Base-by-base conservation (phyloP, 2,888 invertebrate genomes). In the Synanthedon andrenaeformis region DNA sequence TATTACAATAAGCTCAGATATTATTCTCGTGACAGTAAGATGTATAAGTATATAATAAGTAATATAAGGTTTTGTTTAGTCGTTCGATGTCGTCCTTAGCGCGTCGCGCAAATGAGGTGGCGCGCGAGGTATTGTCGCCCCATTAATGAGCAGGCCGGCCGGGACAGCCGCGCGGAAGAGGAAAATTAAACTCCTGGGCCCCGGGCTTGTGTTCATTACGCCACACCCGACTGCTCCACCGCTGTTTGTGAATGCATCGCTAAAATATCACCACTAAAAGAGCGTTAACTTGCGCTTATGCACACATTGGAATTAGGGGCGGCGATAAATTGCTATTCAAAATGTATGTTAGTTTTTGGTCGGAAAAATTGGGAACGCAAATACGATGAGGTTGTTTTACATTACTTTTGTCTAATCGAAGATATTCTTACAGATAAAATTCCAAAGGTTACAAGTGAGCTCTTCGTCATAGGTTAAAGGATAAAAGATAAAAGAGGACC, bases 121-220 rank as follows among this genome's bases (percentile, higher is more conserved):
- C 66, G 81, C 80, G 78, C 77, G 74, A 76, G 73, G 76, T 79
- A 84, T 83, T 84, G 84, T 84, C 79, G 80, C 76, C 66, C 62
- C 76, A 76, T 77, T 82, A 83, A 83, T 82, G 82, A 83, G 79
- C 79, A 67, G 65, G 66, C 73, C 72, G 70, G 70, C 71, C 75
- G 76, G 74, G 77, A 79, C 74, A 76, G 76, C 71, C 70, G 72
- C 65, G 75, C 83, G 86, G 86, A 87, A 87, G 79, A 87, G 86
- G 86, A 87, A 87, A 87, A 87, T 87, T 87, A 87, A 87, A 84
- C 84, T 82, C 79, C 79, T 80, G 83, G 79, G 84, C 84, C 82
- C 76, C 74, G 64, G 79, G 80, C 79, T 74, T 69, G 76, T 75
- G 76, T 79, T 82, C 81, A 82, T 82, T 83, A 82, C 75, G 79